phyloP scores from a whole-genome alignment of 2,888 invertebrate genomes.

The Drosophila putrida region DNA sequence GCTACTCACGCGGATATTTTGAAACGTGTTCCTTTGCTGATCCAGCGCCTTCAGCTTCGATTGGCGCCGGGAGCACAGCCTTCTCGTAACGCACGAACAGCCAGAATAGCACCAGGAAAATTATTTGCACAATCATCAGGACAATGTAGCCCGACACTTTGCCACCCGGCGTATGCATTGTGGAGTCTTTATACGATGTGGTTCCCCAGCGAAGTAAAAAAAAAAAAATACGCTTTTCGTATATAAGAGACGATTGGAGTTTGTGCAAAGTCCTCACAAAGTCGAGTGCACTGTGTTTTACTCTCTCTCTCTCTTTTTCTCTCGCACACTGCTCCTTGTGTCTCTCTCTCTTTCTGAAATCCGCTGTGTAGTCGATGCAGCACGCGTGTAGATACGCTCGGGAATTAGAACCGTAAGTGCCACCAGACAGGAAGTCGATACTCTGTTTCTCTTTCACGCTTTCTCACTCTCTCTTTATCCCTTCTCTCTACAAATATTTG shows the following conservation, averaged over 20 bases:
- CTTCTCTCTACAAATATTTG: slow-evolving; percentile 50
- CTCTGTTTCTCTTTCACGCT: background rate
- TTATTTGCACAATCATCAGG: slow-evolving; percentile 86
- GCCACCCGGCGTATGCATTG: slow-evolving; percentile 83
- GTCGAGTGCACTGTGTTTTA: slow-evolving; percentile 25
- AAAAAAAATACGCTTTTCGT: background rate
- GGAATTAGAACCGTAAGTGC: slow-evolving; percentile 65
- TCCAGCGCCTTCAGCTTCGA: slow-evolving; percentile 77
- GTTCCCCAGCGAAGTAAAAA: slow-evolving; percentile 2
- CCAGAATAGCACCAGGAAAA: slow-evolving; percentile 86
- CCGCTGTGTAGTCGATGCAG: slow-evolving; percentile 62
- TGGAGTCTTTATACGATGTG: slow-evolving; percentile 29
- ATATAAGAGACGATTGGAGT: slow-evolving; percentile 39
- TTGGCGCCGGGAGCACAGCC: slow-evolving; percentile 78
- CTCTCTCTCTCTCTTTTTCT: background rate
- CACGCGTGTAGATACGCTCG: slow-evolving; percentile 65
- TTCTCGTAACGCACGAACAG: slow-evolving; percentile 86
- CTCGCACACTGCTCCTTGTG: background rate
- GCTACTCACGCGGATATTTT: slow-evolving; percentile 85
- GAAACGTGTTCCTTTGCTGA: slow-evolving; percentile 84
- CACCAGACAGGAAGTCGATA: slow-evolving; percentile 60
- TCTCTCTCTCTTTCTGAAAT: slow-evolving; percentile 45
- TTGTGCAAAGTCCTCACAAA: slow-evolving; percentile 11
- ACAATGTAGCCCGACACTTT: slow-evolving; percentile 85
- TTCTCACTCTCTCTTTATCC: background rate